These are phyloP conservation scores for Cebus imitator DNA, from an alignment of 2,113 vertebrate species.

Conservation along the genomic window DNA sequence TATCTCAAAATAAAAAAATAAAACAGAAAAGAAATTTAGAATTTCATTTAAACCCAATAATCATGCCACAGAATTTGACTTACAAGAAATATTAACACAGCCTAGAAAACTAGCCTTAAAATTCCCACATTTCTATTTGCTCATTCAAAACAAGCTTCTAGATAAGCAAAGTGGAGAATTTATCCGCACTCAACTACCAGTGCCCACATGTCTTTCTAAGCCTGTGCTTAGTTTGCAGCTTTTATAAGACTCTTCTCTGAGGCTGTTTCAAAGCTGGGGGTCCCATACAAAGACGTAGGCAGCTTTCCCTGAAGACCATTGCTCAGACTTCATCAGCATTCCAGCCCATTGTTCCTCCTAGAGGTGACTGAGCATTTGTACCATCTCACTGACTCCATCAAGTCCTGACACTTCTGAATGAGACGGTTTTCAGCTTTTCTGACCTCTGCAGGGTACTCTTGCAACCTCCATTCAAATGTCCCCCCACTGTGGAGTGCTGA, in stretches of 20 bases:
- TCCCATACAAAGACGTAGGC: no score
- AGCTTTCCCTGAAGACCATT: not conserved
- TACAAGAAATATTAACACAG: not conserved
- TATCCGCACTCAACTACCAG: fast-evolving
- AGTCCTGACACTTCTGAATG: not conserved
- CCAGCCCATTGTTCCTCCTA: fast-evolving
- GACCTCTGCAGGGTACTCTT: not conserved
- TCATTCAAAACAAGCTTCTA: not conserved
- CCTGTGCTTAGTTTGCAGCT: not conserved
- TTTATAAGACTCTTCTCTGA: not conserved
- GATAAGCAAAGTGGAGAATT: not conserved
- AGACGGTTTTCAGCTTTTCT: not conserved
- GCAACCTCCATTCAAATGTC: not conserved
- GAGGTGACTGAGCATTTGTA: not conserved
- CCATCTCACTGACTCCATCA: not conserved
- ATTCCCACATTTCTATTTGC: not conserved
- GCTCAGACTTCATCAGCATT: fast-evolving
- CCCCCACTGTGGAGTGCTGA: fast-evolving
- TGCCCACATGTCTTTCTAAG: not conserved
- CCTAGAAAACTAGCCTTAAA: not conserved
- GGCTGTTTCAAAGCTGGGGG: not conserved
- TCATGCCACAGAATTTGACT: not conserved
- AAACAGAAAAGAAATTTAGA: not conserved
- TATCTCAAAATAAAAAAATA: no score
- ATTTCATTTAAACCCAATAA: not conserved